Percentiles rank a stretch among this genome's conserved stretches.
phyloP scores from a whole-genome alignment of 2,797 vertebrate genomes.

The Thripadectes ignobilis region DNA sequence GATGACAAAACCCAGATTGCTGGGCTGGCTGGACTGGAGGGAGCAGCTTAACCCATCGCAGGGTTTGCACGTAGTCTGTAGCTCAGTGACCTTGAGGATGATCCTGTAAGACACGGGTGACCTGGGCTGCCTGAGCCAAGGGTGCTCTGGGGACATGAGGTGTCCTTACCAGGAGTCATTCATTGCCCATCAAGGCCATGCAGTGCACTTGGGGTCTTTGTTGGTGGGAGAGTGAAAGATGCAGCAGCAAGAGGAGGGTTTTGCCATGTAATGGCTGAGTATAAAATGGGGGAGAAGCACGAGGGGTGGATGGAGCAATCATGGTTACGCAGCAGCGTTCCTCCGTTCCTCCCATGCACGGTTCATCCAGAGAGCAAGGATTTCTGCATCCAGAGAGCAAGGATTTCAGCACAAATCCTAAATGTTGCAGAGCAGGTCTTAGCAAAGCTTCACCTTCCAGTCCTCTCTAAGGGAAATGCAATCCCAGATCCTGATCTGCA shows the following conservation, averaged over 20 bases:
- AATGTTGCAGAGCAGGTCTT: background rate
- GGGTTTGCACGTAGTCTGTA: rapidly evolving
- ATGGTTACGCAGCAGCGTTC: background rate
- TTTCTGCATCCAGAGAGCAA: background rate
- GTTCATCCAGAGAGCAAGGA: background rate
- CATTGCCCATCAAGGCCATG: rapidly evolving
- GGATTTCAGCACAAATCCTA: background rate
- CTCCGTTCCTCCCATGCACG: rapidly evolving
- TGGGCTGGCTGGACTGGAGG: background rate
- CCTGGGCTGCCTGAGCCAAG: background rate
- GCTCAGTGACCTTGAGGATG: background rate
- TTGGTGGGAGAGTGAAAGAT: background rate
- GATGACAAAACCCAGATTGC: background rate
- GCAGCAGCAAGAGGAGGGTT: background rate
- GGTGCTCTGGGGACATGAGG: background rate
- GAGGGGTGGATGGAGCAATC: background rate
- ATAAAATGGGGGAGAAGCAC: background rate
- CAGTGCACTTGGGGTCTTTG: background rate
- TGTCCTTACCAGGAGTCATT: background rate
- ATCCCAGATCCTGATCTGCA: background rate
- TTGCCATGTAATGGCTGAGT: background rate
- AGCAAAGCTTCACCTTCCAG: background rate
- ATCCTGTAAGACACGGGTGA: background rate
- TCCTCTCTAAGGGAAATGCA: background rate
- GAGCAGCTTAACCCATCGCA: background rate